These are phyloP conservation scores for Lamellibrachia luymesi DNA, from an alignment of 1,140 invertebrate species.

Conservation along the genomic window DNA sequence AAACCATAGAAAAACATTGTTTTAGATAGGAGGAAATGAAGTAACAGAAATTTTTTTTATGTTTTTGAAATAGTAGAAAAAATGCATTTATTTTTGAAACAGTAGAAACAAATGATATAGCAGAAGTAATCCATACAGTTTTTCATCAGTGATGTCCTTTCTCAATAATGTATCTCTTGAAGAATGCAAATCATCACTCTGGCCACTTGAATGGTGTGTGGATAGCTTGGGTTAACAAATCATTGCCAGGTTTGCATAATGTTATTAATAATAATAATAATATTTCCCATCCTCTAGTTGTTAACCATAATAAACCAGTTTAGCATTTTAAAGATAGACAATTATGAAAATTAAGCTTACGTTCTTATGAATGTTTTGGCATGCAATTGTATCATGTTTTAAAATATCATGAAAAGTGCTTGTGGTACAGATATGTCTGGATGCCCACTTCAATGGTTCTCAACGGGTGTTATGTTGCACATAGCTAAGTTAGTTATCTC, in stretches of 20 bases:
- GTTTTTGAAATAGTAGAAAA: not conserved
- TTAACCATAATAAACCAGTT: not conserved
- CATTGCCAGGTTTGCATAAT: not conserved
- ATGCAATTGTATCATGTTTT: no score
- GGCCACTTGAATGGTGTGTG: no score
- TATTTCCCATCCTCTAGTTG: not conserved
- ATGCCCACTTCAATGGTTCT: no score
- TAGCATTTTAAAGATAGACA: not conserved
- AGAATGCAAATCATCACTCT: no score
- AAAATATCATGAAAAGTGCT: no score
- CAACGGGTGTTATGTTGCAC: not conserved
- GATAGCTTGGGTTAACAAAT: no score
- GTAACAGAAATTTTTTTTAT: not conserved
- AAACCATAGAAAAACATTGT: no score
- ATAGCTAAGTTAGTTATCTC: not conserved
- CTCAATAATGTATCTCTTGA: not conserved
- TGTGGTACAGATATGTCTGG: no score
- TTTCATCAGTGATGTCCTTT: not conserved
- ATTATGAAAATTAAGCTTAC: not conserved
- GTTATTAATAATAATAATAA: not conserved
- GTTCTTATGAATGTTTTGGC: no score
- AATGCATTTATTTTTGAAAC: not conserved
- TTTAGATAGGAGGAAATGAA: not conserved
- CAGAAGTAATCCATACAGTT: not conserved
- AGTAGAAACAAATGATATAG: not conserved